Conservation (phyloP, 2,888 invertebrate species). For the Lottia scabra region DNA sequence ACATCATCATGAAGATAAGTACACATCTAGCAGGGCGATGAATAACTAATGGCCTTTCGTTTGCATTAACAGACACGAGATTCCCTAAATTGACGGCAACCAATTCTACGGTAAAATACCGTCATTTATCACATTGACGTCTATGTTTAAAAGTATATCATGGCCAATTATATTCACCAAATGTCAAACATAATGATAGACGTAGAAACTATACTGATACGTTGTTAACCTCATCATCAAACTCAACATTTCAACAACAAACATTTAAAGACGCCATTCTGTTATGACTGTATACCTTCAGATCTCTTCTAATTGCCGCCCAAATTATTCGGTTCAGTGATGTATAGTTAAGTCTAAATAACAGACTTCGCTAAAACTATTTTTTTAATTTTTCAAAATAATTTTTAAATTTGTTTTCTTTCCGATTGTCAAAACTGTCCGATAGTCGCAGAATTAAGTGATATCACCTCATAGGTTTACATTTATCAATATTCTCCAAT, state of each 20-base stretch:
- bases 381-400: no score
- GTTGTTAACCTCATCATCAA: background rate
- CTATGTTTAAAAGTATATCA: background rate
- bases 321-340: background rate
- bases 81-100: background rate
- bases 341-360: no score
- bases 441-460: no score
- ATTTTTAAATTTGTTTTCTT: no score
- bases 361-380: no score
- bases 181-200: background rate
- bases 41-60: slow-evolving; percentile 1
- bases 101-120: background rate
- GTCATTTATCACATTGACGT: background rate
- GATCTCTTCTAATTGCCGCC: background rate
- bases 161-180: slow-evolving; percentile 1
- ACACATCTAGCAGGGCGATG: background rate
- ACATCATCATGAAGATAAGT: background rate
- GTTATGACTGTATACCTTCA: background rate
- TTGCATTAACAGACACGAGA: background rate
- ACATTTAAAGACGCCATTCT: background rate
- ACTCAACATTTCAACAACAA: background rate
- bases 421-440: no score
- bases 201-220: background rate
- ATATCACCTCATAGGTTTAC: no score
- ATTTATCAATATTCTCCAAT: no score